Evolutionary conservation across 2,888 invertebrate species (phyloP), one percentile per base, ranked within the genome.

Genomic region (Bedellia somnulentella): DNA sequence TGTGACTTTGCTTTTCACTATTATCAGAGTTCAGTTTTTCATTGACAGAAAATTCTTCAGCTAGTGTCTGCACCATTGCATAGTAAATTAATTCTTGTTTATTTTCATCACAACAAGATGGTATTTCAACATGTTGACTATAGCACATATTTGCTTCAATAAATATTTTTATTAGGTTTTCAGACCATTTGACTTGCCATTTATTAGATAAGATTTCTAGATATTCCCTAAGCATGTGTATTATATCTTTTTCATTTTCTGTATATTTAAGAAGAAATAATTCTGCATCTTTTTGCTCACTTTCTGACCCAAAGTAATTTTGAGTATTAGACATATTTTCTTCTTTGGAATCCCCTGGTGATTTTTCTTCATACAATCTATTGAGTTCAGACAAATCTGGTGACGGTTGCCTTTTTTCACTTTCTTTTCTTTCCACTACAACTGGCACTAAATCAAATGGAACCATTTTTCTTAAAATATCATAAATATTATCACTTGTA

Each of bases 101-200:
- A 40, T 66, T 61, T 9, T 62, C 52, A 42, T 60, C 54, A 26
- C 48, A 56, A 33, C 59, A 67, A 15, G 67, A 45, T 11, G 77
- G 77, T 16, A 60, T 44, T 44, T 75, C 70, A 42, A 68, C 56
- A 38, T 71, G 70, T 35, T 55, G 67, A 36, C 59, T 71, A 35
- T 78, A 79, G 38, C 73, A 80, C 40, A 75, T 62, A 43, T 84
- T 86, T 4, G 81, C 73, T 50, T 80, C 70, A 35, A 84, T 56
- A 54, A 80, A 89, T 26, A 81, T 46, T 9, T 75, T 60, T 1
- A 75, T 46, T 16, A 88, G 60, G 26, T 73, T 76, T 34, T 73
- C 57, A 0, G 87, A 85, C 87, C 87, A 89, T 36, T 78, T 77
- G 5, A 70, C 46, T 41, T 68, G 68, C 83, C 86, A 87, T 42